Conservation (phyloP, 2,888 invertebrate species). For the Pycnomerus fuliginosus region DNA sequence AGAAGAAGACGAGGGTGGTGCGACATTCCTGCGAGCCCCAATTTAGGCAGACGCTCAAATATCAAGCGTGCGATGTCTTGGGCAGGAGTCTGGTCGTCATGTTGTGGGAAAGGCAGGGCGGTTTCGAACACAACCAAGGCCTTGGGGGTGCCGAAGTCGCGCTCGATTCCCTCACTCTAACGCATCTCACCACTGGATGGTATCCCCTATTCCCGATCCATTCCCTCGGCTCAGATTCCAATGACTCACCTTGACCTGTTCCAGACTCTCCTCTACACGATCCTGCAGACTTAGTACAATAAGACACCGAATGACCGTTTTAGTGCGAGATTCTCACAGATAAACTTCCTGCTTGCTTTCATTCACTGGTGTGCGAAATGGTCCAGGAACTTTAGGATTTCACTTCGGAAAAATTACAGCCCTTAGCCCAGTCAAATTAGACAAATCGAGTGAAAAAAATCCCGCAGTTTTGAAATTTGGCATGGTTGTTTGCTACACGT, state of each 20-base stretch:
- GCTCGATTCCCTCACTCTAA: conserved; percentile 76
- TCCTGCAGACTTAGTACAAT: conserved; percentile 23
- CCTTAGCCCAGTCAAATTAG: too few relatives aligned
- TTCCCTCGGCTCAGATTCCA: conserved; percentile 70
- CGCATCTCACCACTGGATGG: conserved; percentile 84
- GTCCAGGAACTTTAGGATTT: too few relatives aligned
- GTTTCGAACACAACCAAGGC: conserved; percentile 79
- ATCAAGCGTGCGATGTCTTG: conserved; percentile 75
- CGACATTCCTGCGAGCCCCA: conserved; percentile 81
- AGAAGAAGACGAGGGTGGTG: conserved; percentile 85
- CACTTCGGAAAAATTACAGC: too few relatives aligned
- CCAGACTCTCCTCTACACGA: conserved; percentile 32
- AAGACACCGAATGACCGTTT: conserved; percentile 14
- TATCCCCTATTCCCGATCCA: conserved; percentile 89
- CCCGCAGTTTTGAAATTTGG: too few relatives aligned
- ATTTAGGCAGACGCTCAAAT: conserved; percentile 86
- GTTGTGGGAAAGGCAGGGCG: conserved; percentile 89
- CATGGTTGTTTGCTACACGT: too few relatives aligned
- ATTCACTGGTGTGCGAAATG: conserved; percentile 11
- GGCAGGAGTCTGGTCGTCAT: conserved; percentile 84
- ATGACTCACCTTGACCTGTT: conserved; percentile 53
- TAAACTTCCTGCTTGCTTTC: conserved; percentile 13
- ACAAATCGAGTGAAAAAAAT: too few relatives aligned
- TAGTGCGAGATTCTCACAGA: conserved; percentile 7
- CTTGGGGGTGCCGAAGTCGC: conserved; percentile 75